Evolutionary conservation across 1,140 invertebrate genomes (phyloP), one percentile per base, ranked within the genome.

Genomic region (Druon quercuslanigerum): DNA sequence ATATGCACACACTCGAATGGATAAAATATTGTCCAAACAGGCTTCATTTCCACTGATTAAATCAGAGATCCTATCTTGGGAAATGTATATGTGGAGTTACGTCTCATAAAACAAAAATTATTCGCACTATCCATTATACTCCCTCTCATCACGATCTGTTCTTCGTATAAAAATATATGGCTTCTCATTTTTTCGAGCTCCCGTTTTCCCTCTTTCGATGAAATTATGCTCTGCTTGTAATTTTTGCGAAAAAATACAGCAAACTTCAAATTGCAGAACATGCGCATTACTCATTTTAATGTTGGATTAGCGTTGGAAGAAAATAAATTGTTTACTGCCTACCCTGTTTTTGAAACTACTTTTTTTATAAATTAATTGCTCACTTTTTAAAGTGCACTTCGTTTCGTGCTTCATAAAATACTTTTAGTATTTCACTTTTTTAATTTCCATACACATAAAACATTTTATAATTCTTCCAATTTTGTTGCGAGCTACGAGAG

Each of bases 301-400:
- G 5, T 25, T 16, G 57, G 33, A 60, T 60, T 40, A 33, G 25
- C 20, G 56, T 25, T 20, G 13, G 20, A 60, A 33, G 57, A 60
- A 60, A 60, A 60, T 60, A 40, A 12, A 60, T 33, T 33, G 20
- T 60, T 25, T 60, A 60, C 20, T 14, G 16, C 16, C 57, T 60
- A 60, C 33, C 14, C 33, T 60, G 12, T 25, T 25, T 13, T 33
- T 33, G 33, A 66, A 66, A 66, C 46, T 66, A 16, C 60, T 14
- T 66, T 66, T n/a, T 66, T 66, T 40, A 66, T 40, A 9, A 66
- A 33, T 66, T 66, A 66, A 66, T 40, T 40, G 60, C 60, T 66
- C 60, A 40, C n/a, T 14, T 46, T 66, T 66, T 40, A 46, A 40
- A 66, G 25, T 66, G 25, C 14, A 66, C 60, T 66, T 66, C 25